Conservation (phyloP, 23 tunicate genomes). For the Trididemnum miniatum region DNA sequence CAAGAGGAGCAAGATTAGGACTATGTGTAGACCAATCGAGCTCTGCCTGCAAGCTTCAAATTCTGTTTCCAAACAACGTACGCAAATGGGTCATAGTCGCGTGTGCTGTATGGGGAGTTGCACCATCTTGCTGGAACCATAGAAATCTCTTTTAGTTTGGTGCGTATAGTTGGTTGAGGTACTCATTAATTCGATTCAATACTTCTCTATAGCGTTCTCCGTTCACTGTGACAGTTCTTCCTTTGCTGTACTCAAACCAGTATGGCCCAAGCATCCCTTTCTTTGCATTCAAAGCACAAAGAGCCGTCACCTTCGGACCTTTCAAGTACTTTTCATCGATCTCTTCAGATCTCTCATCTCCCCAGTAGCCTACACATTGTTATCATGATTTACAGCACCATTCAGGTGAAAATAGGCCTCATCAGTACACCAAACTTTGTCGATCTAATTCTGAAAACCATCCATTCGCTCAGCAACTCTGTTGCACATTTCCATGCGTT, state of each 20-base stretch:
- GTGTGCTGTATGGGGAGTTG: slow-evolving; percentile 36
- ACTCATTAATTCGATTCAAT: slow-evolving; percentile 18
- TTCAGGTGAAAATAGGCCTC: slow-evolving; percentile 26
- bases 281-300: slow-evolving; percentile 18
- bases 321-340: slow-evolving; percentile 21
- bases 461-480: slow-evolving; percentile 24
- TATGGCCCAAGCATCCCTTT: slow-evolving; percentile 38
- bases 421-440: slow-evolving; percentile 28
- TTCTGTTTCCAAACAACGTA: slow-evolving; percentile 33
- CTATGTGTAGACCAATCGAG: slow-evolving; percentile 27
- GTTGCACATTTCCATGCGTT: slow-evolving; percentile 25
- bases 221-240: slow-evolving; percentile 21
- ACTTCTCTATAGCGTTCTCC: slow-evolving; percentile 29
- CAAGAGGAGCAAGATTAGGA: slow-evolving; percentile 25
- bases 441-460: slow-evolving; percentile 19
- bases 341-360: slow-evolving; percentile 23
- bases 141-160: slow-evolving; percentile 24
- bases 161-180: slow-evolving; percentile 22
- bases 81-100: slow-evolving; percentile 28
- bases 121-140: slow-evolving; percentile 33
- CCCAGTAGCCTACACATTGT: slow-evolving; percentile 30
- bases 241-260: slow-evolving; percentile 33
- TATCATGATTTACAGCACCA: slow-evolving; percentile 29
- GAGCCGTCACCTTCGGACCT: slow-evolving; percentile 23
- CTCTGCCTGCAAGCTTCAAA: slow-evolving; percentile 33